phyloP scores from a whole-genome alignment of 2,797 vertebrate genomes.

The Prunella strophiata region DNA sequence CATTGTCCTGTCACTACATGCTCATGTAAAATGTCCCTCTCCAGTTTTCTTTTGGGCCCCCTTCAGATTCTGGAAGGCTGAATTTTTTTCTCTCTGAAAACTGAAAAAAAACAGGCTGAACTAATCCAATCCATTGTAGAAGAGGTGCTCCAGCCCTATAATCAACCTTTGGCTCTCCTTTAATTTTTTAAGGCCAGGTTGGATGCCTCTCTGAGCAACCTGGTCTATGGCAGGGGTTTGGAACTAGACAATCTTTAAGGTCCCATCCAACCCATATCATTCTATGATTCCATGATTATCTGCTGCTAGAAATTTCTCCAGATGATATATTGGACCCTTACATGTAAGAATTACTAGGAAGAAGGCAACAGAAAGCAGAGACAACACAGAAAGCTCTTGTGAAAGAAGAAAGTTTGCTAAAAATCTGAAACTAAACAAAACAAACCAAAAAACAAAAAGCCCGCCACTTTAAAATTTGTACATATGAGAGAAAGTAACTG shows the following conservation, averaged over 20 bases:
- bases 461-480: neutral
- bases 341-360: neutral
- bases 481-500: neutral
- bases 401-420: neutral
- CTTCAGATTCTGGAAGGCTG: neutral
- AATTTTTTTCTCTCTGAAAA: neutral
- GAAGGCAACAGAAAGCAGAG: neutral
- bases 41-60: neutral
- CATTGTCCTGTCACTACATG: neutral
- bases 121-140: neutral
- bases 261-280: neutral
- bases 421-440: neutral
- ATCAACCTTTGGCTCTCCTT: neutral
- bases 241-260: neutral
- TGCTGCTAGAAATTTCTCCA: neutral
- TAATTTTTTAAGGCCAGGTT: neutral
- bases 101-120: neutral
- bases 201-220: neutral
- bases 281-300: neutral
- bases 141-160: neutral
- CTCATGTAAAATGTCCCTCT: neutral
- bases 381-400: neutral
- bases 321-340: neutral
- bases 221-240: neutral
- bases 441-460: fast-evolving